Base-by-base conservation (phyloP, 1,140 invertebrate species). In the Agrypnia vestita region DNA sequence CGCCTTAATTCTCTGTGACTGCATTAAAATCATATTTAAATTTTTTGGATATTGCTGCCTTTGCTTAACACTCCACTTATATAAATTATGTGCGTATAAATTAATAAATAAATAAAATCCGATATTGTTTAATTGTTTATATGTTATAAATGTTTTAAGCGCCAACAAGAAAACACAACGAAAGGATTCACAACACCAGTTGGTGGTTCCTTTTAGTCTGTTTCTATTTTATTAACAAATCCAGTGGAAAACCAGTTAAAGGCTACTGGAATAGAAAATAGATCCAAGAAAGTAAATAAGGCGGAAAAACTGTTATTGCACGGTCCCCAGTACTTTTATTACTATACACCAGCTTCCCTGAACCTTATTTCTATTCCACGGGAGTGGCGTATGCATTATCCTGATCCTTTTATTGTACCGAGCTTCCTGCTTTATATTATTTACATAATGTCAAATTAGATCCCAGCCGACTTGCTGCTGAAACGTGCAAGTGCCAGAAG, bases 231-330 rank as follows among this genome's bases (percentile, higher is more conserved):
- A 69, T 46, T 15, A 69, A 69, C 64, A 69, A 69, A 69, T 69
- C 64, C 64, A 47, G 13, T 15, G 64, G 64, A 69, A 69, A 69
- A 46, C 6, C 64, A 69, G 64, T 69, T 69, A 69, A 69, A 69
- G 51, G 35, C 25, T 25, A 47, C 21, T 61, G 35, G 44, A 49
- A 80, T 76, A 76, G 76, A 76, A 80, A 76, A 71, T 19, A 62
- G 62, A 67, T 77, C 73, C 61, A 56, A 56, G 75, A 77, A 77
- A 75, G 56, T 77, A 80, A 80, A 77, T 77, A 72, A 80, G 79
- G 59, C 75, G 79, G 79, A 80, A 80, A 73, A 76, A 80, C 53
- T 74, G 62, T 80, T 80, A 80, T 77, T 56, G 79, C 74, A 49
- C 69, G 64, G 46, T 80, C 59, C 64, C 67, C 67, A 64, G 56